Evolutionary conservation across 2,797 vertebrate species (phyloP).

Genomic region (Sitta carolinensis): DNA sequence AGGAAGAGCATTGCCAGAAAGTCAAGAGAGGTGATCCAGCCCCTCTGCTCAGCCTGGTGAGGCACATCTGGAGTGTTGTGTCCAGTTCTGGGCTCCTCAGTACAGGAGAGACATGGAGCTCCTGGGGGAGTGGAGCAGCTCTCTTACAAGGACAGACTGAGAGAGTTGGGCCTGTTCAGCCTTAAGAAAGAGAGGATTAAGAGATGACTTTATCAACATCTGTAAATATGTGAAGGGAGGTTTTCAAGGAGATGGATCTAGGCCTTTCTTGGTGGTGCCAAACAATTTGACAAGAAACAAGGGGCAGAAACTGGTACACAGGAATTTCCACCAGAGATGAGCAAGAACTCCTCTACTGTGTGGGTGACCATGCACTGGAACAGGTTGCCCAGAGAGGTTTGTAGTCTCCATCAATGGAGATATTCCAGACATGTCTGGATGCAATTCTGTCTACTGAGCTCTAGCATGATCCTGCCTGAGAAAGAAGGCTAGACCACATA

Average conservation of each 20-base stretch:
- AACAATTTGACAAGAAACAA: neutral
- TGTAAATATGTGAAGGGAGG: neutral
- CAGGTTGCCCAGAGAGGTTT: neutral
- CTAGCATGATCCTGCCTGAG: neutral
- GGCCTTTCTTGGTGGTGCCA: neutral
- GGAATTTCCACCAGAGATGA: neutral
- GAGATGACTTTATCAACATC: neutral
- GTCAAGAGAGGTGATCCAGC: accelerated
- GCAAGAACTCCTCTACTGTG: neutral
- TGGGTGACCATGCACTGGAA: neutral
- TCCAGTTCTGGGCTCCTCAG: neutral
- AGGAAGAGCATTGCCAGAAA: neutral
- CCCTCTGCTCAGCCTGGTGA: neutral
- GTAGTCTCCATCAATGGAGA: neutral
- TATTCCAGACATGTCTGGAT: neutral
- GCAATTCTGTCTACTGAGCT: neutral
- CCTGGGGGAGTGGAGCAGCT: accelerated
- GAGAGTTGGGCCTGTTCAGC: neutral
- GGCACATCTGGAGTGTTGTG: neutral
- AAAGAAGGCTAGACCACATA: too few species aligned
- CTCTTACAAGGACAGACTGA: neutral
- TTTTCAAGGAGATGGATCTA: neutral
- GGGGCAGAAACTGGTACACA: neutral
- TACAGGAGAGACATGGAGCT: too few species aligned
- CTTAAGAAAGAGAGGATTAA: neutral